Evolutionary conservation across 2,797 vertebrate genomes (phyloP).

Genomic region (Malurus leucopterus): DNA sequence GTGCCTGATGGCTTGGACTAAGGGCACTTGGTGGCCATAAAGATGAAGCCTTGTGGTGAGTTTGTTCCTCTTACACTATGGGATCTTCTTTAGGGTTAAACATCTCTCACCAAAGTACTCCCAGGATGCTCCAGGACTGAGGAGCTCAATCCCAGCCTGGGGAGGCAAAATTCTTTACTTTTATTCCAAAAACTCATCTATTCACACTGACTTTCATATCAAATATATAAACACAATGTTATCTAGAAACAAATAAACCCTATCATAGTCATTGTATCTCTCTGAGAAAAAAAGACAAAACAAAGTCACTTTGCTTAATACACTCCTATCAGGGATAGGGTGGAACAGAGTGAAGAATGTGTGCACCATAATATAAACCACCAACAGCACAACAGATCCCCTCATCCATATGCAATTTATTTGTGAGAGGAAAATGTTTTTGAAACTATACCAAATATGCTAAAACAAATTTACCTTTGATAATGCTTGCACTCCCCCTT

Average conservation of each 20-base stretch:
- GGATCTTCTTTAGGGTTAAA: not conserved
- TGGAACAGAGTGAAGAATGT: not conserved
- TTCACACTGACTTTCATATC: not conserved
- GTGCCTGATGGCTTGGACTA: not conserved
- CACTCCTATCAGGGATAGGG: not conserved
- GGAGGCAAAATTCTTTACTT: not conserved
- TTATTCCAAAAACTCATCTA: not conserved
- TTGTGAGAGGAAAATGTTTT: not conserved
- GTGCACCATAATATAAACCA: not conserved
- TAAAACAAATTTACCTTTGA: not conserved
- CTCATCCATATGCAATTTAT: not conserved
- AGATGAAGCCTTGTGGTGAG: not conserved
- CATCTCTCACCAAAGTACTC: not conserved
- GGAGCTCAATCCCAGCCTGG: not conserved
- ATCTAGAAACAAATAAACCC: not conserved
- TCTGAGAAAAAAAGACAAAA: not conserved
- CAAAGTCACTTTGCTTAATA: not conserved
- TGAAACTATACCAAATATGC: not conserved
- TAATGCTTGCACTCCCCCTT: not conserved
- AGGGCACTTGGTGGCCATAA: not conserved
- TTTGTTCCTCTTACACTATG: not conserved
- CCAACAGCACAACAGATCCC: not conserved
- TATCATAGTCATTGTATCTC: not conserved
- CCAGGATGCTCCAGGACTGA: not conserved
- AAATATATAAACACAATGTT: not conserved